Conservation (phyloP, 2,113 vertebrate species). For the Phylloscopus trochiloides region DNA sequence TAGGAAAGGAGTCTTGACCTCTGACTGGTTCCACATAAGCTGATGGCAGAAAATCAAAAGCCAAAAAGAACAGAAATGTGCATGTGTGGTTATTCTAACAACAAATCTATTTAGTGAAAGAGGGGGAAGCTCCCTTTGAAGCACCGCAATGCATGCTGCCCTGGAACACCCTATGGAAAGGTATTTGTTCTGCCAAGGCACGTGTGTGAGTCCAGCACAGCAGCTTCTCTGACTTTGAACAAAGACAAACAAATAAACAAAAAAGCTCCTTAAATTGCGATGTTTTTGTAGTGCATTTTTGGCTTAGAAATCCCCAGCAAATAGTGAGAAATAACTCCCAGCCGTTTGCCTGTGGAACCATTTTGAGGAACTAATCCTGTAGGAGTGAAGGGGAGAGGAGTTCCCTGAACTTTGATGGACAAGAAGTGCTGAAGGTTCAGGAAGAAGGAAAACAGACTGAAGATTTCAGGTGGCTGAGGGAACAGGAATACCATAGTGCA, state of each 20-base stretch:
- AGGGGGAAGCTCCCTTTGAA: neutral
- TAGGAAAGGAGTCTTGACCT: neutral
- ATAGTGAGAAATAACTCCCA: neutral
- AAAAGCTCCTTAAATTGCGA: neutral
- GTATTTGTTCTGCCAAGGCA: neutral
- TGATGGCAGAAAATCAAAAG: neutral
- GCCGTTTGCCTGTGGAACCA: neutral
- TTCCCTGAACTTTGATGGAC: neutral
- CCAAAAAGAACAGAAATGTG: neutral
- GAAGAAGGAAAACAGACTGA: neutral
- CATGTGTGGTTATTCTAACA: neutral
- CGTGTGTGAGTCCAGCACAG: neutral
- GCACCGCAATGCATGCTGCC: neutral
- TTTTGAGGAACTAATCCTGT: neutral
- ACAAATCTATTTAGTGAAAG: neutral
- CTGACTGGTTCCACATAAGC: neutral
- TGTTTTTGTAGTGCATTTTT: neutral
- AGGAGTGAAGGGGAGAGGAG: neutral
- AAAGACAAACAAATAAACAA: neutral
- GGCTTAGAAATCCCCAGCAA: neutral
- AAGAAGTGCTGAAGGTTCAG: neutral
- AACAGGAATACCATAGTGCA: neutral
- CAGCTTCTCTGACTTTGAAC: neutral
- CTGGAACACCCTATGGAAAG: slow-evolving; percentile 6
- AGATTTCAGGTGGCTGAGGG: neutral